Percentiles rank a stretch among this genome's conserved stretches.
phyloP scores from a whole-genome alignment of 2,888 invertebrate species.

The Melitaea athalia region DNA sequence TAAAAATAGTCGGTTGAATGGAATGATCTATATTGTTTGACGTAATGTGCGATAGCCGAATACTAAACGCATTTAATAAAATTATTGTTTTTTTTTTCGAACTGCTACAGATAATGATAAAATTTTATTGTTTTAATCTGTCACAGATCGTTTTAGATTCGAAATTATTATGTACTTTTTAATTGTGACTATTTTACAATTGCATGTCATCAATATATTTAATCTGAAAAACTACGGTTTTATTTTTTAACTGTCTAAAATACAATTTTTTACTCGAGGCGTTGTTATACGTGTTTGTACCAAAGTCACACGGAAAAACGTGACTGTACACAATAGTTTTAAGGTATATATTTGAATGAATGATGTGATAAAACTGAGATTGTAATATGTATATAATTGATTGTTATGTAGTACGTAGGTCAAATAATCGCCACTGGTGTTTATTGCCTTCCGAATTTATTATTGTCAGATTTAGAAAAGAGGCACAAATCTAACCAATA shows the following conservation, averaged over 20 bases:
- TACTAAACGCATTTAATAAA: slow-evolving; percentile 2
- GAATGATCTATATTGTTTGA: slow-evolving; percentile 15
- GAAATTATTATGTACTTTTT: not conserved
- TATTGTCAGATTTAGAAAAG: not conserved
- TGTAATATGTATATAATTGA: slow-evolving; percentile 62
- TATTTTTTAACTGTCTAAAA: not conserved
- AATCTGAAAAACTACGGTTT: not conserved
- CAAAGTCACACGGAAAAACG: slow-evolving; percentile 42
- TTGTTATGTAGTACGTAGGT: slow-evolving; percentile 58
- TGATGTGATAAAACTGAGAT: slow-evolving; percentile 76
- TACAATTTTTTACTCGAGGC: not conserved
- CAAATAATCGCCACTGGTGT: slow-evolving; percentile 37
- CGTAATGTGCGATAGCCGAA: slow-evolving; percentile 14
- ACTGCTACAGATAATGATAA: not conserved
- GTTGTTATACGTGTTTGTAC: slow-evolving; percentile 29
- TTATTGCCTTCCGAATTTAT: slow-evolving; percentile 3
- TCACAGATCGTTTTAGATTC: not conserved
- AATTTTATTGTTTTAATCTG: not conserved
- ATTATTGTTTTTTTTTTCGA: not conserved
- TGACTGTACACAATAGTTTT: slow-evolving; percentile 45
- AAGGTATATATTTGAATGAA: slow-evolving; percentile 73
- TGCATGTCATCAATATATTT: not conserved
- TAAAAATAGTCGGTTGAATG: slow-evolving; percentile 38
- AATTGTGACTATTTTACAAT: not conserved
- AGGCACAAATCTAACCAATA: not conserved